A percentile compares a stretch with the other conserved stretches of the same genome.
These are phyloP conservation scores for Glossophaga mutica DNA, from an alignment of 2,797 vertebrate species.

Conservation along the genomic window DNA sequence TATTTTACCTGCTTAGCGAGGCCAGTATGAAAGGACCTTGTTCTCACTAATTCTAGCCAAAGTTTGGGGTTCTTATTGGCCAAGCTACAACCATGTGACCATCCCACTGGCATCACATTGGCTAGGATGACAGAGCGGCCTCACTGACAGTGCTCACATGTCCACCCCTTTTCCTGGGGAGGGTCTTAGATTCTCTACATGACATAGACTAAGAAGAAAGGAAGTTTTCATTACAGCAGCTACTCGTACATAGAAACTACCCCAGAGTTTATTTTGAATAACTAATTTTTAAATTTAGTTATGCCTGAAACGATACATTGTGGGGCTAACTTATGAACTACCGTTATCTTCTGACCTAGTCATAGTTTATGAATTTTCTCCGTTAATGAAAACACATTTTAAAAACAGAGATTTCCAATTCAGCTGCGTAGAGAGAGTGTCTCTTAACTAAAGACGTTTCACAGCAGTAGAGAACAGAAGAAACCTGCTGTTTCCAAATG, in stretches of 20 bases:
- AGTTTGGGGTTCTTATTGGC: background rate
- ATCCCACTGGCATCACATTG: background rate
- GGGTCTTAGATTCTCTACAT: background rate
- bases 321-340: background rate
- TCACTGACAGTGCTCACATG: rapidly evolving
- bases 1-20: background rate
- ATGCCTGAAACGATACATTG: background rate
- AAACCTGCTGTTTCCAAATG: background rate
- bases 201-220: background rate
- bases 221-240: background rate
- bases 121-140: background rate
- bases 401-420: background rate
- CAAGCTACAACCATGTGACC: background rate
- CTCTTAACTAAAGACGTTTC: background rate
- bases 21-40: background rate
- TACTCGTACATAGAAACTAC: background rate
- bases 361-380: background rate
- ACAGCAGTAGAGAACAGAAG: background rate
- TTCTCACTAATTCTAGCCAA: background rate
- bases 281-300: background rate
- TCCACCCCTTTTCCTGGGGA: background rate
- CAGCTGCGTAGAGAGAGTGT: background rate
- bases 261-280: background rate
- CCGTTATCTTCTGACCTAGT: background rate
- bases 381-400: slow-evolving; percentile 1